phyloP scores from a whole-genome alignment of 2,113 vertebrate genomes.

The Sterrhoptilus dennistouni region DNA sequence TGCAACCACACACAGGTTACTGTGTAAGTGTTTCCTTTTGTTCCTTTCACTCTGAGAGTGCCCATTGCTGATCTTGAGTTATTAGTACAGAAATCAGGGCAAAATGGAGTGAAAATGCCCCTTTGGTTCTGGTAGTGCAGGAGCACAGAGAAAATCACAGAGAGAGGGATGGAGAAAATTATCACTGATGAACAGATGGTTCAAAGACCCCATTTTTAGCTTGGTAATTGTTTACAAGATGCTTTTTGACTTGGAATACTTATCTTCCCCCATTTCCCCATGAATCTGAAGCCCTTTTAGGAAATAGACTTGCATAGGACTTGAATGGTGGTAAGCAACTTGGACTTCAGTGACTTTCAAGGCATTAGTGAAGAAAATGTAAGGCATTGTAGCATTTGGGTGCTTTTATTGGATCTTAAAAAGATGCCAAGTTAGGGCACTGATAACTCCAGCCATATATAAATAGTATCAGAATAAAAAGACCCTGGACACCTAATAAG shows the following conservation, averaged over 20 bases:
- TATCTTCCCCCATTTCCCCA: neutral
- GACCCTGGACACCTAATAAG: neutral
- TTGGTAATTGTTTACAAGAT: neutral
- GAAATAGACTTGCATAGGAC: neutral
- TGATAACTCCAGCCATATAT: neutral
- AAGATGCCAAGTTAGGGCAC: neutral
- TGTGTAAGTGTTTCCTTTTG: neutral
- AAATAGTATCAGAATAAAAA: neutral
- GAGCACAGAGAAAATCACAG: neutral
- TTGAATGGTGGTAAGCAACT: neutral
- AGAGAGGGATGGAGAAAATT: neutral
- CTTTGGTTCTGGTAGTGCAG: neutral
- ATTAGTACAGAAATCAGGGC: fast-evolving
- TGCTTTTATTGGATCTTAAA: neutral
- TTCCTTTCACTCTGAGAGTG: neutral
- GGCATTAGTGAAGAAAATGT: neutral
- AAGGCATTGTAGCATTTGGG: neutral
- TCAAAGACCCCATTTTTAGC: neutral
- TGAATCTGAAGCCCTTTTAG: neutral
- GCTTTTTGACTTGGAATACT: neutral
- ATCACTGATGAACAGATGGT: neutral
- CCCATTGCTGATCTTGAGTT: neutral
- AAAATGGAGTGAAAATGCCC: neutral
- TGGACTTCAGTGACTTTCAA: neutral
- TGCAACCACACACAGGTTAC: neutral